These are phyloP conservation scores for Acipenser ruthenus DNA, from an alignment of 2,797 vertebrate species.

Conservation along the genomic window DNA sequence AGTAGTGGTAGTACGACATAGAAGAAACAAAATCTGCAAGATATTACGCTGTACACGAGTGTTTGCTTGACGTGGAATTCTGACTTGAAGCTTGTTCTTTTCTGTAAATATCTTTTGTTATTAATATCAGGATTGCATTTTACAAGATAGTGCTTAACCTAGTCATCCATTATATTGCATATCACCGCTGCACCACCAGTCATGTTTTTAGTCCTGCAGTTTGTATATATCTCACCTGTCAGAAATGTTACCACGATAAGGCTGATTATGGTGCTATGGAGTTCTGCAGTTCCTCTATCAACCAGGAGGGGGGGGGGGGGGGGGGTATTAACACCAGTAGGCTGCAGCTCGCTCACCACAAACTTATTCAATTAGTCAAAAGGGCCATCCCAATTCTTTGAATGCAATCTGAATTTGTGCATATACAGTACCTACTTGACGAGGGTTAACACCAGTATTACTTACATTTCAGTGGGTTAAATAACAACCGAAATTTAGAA, in stretches of 20 bases:
- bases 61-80: slow-evolving; percentile 42
- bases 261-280: slow-evolving; percentile 19
- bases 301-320: not conserved
- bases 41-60: slow-evolving; percentile 40
- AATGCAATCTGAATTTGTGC: not conserved
- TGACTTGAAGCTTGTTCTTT: slow-evolving; percentile 39
- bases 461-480: too few species aligned
- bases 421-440: not conserved
- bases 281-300: slow-evolving; percentile 4
- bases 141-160: slow-evolving; percentile 13
- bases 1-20: slow-evolving; percentile 16
- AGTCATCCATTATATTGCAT: slow-evolving; percentile 2
- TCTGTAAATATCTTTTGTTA: slow-evolving; percentile 21
- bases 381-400: not conserved
- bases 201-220: slow-evolving; percentile 10
- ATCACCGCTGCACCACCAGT: not conserved
- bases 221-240: slow-evolving; percentile 12
- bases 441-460: too few species aligned
- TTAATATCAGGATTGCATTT: slow-evolving; percentile 16
- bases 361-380: slow-evolving; percentile 10
- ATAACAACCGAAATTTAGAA: too few species aligned
- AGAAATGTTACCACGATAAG: slow-evolving; percentile 2
- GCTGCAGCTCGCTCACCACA: not conserved
- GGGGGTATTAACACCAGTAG: slow-evolving; percentile 1
- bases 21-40: slow-evolving; percentile 28